Evolutionary conservation across 2,888 invertebrate species (phyloP).

Genomic region (Diarsia rubi): DNA sequence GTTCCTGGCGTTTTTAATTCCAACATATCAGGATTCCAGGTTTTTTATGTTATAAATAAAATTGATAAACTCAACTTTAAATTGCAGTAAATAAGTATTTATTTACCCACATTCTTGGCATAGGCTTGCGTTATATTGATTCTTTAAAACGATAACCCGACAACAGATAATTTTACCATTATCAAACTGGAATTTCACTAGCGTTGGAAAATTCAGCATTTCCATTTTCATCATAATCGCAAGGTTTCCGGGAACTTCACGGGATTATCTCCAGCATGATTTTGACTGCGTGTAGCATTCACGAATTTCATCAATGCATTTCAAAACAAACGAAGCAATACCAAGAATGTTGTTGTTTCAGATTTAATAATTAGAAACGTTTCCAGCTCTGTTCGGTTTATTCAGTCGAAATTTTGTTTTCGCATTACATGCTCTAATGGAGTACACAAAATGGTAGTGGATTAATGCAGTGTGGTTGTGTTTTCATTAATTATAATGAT

Average conservation of each 20-base stretch:
- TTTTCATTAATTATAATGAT: slow-evolving; percentile 74
- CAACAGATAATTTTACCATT: slow-evolving; percentile 10
- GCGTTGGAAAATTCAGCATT: slow-evolving; percentile 12
- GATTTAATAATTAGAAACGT: slow-evolving; percentile 57
- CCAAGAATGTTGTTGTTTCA: slow-evolving; percentile 52
- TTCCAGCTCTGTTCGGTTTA: slow-evolving; percentile 54
- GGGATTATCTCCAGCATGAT: slow-evolving; percentile 20
- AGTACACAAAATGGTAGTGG: slow-evolving; percentile 67
- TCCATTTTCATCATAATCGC: slow-evolving; percentile 35
- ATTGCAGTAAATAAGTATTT: background rate
- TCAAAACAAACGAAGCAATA: slow-evolving; percentile 37
- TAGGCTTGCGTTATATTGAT: background rate
- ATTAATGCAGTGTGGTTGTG: slow-evolving; percentile 65
- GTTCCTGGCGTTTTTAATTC: background rate
- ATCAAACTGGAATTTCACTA: slow-evolving; percentile 2
- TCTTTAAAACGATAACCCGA: background rate
- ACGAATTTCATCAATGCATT: slow-evolving; percentile 38
- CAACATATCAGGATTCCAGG: background rate
- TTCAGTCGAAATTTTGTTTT: slow-evolving; percentile 70
- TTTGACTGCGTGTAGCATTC: slow-evolving; percentile 18
- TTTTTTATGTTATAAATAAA: background rate
- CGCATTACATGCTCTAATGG: slow-evolving; percentile 69
- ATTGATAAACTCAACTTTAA: background rate
- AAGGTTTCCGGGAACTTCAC: slow-evolving; percentile 44
- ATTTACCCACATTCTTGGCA: slow-evolving; percentile 5